Conservation (phyloP, 2,113 vertebrate genomes). For the Lepus europaeus region DNA sequence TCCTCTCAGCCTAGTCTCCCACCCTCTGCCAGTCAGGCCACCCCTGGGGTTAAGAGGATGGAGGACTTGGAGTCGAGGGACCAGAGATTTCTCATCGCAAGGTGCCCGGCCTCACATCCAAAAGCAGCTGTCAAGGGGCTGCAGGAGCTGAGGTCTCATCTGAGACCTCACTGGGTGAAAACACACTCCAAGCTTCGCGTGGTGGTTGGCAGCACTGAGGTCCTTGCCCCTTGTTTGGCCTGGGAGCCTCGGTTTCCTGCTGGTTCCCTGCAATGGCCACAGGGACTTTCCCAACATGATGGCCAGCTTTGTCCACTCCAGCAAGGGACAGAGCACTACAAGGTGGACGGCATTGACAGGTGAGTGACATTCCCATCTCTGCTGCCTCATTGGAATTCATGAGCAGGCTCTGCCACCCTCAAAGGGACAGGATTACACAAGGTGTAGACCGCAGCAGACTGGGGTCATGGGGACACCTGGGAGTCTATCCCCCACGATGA, state of each 20-base stretch:
- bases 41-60: neutral
- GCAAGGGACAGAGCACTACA: neutral
- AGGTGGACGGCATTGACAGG: too few species aligned
- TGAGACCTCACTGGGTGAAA: neutral
- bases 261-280: too few species aligned
- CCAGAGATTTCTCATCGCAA: neutral
- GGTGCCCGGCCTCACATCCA: neutral
- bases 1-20: neutral
- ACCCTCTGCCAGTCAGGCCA: neutral
- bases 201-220: neutral
- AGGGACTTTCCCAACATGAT: neutral
- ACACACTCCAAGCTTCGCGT: neutral
- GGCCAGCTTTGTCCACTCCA: neutral
- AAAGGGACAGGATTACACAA: neutral
- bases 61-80: accelerated
- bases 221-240: too few species aligned
- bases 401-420: neutral
- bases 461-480: neutral
- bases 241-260: neutral
- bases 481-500: neutral
- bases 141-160: neutral
- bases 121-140: neutral
- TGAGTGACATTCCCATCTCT: neutral
- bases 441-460: neutral
- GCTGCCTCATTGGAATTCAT: neutral